Base-by-base conservation (phyloP, 2,797 vertebrate genomes). In the Falco biarmicus region DNA sequence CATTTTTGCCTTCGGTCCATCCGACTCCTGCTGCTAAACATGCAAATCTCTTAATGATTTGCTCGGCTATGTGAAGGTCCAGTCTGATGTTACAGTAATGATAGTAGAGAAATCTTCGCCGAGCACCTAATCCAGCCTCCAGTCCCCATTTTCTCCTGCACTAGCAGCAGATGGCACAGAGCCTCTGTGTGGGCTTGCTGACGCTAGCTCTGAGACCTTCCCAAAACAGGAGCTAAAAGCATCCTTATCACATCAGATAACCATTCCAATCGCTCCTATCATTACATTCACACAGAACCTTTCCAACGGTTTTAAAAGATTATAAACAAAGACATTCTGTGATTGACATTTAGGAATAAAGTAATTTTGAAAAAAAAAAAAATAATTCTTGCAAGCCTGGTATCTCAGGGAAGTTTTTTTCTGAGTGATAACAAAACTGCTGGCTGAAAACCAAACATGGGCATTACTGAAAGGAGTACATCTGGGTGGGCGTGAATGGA, bases 111-210 rank as follows among this genome's bases (percentile, higher is more conserved):
- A 71, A 84, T 13, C 81, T 56, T 53, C 39, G 0, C 5, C 0
- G 39, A 90, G 83, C 91, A 63, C 53, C 94, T 41, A 17, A 9
- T 3, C 3, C 87, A 79, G 88, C 43, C 75, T 56, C 61, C 70
- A 25, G 39, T 1, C 74, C 47, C 75, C 84, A 4, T 16, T n/a
- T 63, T 26, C 85, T 63, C 60, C 60, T 59, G 68, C 31, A 45
- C 17, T 4, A 51, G 93, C 91, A 82, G 95, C 96, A 96, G 96
- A 96, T 94, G 93, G 95, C 93, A 82, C 68, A n/a, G 88, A 93
- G 91, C 78, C 84, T 37, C 86, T 76, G 94, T 29, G 93, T 94
- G 95, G 93, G 96, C 47, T 91, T 11, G 79, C 94, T 96, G 93
- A 89, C 71, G 78, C 81, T 32, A 29, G 89, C 87, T 77, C 89